A percentile compares a stretch with the other conserved stretches of the same genome.
These are phyloP conservation scores for Leucosticte australis DNA, from an alignment of 2,113 vertebrate species.

Conservation along the genomic window DNA sequence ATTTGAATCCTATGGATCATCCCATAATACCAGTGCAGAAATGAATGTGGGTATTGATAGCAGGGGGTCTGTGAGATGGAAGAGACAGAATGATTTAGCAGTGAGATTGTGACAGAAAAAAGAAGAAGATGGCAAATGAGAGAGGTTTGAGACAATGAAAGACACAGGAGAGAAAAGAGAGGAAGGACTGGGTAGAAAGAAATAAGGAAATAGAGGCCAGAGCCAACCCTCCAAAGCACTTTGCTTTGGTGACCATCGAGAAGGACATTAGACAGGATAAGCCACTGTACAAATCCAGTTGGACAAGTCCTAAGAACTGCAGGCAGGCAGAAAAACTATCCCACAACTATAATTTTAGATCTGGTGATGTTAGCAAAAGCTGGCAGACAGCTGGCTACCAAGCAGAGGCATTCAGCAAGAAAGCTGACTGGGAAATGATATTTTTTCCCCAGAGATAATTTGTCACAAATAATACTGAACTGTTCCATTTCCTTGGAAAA, in stretches of 20 bases:
- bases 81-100: background rate
- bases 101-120: background rate
- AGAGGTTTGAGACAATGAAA: background rate
- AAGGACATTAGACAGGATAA: background rate
- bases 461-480: constrained; percentile 5
- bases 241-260: background rate
- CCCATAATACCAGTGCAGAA: background rate
- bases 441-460: background rate
- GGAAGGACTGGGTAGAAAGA: background rate
- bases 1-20: accelerated
- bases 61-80: background rate
- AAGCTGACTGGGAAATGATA: constrained; percentile 17
- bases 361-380: background rate
- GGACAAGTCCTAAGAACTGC: background rate
- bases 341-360: constrained; percentile 20
- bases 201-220: background rate
- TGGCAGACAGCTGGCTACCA: constrained; percentile 20
- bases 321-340: background rate
- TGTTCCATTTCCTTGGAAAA: background rate
- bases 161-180: background rate
- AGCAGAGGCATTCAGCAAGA: constrained; percentile 5
- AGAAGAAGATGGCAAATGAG: background rate
- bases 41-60: background rate
- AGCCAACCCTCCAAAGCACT: background rate
- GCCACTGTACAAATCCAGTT: background rate